Evolutionary conservation across 2,797 vertebrate species (phyloP), one percentile per base, ranked within the genome.

Genomic region (Parauchenoglanis punctatus): DNA sequence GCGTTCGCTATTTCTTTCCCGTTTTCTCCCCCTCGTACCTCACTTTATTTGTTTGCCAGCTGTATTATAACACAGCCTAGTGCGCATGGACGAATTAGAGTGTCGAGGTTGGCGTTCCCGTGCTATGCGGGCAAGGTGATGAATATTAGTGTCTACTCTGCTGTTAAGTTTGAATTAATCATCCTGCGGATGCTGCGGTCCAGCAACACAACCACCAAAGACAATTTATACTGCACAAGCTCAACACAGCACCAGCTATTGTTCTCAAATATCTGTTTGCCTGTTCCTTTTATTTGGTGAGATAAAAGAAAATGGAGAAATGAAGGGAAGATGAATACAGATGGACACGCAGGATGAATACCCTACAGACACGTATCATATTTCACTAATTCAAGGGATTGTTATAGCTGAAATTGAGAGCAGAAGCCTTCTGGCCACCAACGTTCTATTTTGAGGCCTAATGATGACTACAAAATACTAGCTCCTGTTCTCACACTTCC

Each of bases 111-210:
- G 88, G 83, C 72, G 84, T 89, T 83, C 52, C 40, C 40, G 85
- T 87, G 84, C 83, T 70, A 86, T 84, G 77, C 87, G 84, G 88
- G 86, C 70, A 86, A 87, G 83, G 90, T 92, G 91, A 91, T 91
- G 89, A 90, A 91, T 92, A 90, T 89, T 90, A 88, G 87, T 90
- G 90, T 90, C 90, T 90, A 68, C 87, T 89, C 86, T 75, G 65
- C 83, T 87, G 86, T 89, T 91, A 91, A 88, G 92, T 94, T 95
- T 94, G 91, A 95, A 96, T 96, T 95, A 95, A 96, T 97, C 96
- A 96, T 89, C 82, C 82, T 68, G 88, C 63, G 85, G 88, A 89
- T 86, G 89, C 90, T 86, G 89, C 81, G 88, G 85, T 91, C 87
- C 89, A 91, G 83, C 76, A 88, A 85, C 87, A 89, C 81, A 72